Percentiles rank a stretch among this genome's conserved stretches.
Evolutionary conservation across 2,113 vertebrate genomes (phyloP).

Genomic region (Ictidomys tridecemlineatus): DNA sequence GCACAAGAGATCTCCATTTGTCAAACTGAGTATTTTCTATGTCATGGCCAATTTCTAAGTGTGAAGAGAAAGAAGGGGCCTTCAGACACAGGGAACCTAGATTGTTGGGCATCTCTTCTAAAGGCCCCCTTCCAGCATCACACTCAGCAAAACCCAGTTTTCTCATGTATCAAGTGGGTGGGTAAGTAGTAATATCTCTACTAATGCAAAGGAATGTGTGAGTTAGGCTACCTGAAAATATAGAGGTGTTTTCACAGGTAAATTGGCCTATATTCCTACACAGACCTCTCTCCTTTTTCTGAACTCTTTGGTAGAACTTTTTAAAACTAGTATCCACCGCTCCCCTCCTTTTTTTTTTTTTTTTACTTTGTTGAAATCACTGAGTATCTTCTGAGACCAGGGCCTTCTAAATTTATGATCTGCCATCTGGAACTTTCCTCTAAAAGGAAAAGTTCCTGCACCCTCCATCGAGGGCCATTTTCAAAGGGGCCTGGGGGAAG

Average conservation of each 20-base stretch:
- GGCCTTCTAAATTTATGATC: constrained; percentile 69
- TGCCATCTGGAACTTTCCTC: constrained; percentile 72
- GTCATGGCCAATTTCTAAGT: neutral
- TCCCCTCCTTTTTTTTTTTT: neutral
- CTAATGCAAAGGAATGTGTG: neutral
- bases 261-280: neutral
- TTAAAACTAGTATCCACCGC: neutral
- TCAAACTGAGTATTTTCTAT: neutral
- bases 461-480: constrained; percentile 31
- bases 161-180: neutral
- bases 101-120: neutral
- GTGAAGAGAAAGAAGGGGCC: neutral
- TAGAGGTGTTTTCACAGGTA: neutral
- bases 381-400: constrained; percentile 44
- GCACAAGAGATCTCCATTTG: neutral
- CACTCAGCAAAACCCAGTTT: neutral
- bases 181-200: neutral
- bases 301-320: neutral
- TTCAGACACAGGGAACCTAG: neutral
- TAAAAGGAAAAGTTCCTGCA: constrained; percentile 54
- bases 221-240: neutral
- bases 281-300: neutral
- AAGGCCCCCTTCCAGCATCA: neutral
- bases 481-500: constrained; percentile 45
- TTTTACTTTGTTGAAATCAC: constrained; percentile 32